Evolutionary conservation across 2,113 vertebrate genomes (phyloP).

Genomic region (Boleophthalmus pectinirostris): DNA sequence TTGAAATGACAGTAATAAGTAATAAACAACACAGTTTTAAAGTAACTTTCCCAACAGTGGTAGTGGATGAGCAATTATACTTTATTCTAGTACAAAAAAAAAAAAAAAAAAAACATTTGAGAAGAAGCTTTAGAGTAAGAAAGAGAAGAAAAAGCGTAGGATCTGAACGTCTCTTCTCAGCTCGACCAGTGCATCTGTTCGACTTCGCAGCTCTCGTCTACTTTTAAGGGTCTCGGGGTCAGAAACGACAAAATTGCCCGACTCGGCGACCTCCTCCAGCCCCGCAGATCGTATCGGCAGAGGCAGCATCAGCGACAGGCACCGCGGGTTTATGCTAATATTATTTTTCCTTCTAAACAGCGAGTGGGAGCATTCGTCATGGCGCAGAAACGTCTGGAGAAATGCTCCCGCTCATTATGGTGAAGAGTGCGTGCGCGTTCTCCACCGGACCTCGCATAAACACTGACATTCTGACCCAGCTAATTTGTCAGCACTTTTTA

Average conservation of each 20-base stretch:
- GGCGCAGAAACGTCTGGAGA: conserved; percentile 34
- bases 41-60: too few species aligned
- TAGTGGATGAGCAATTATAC: too few species aligned
- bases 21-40: too few species aligned
- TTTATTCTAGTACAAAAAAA: too few species aligned
- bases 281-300: background rate
- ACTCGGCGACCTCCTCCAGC: background rate
- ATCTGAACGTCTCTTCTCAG: too few species aligned
- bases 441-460: conserved; percentile 54
- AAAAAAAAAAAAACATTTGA: too few species aligned
- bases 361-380: conserved; percentile 38
- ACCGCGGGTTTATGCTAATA: conserved; percentile 25
- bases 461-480: conserved; percentile 46
- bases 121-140: too few species aligned
- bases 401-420: conserved; percentile 29
- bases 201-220: background rate
- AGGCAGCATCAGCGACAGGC: background rate
- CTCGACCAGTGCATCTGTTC: too few species aligned
- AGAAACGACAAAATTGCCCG: background rate
- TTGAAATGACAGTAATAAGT: too few species aligned
- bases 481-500: conserved; percentile 70
- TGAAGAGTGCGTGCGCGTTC: conserved; percentile 32
- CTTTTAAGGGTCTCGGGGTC: background rate
- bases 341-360: conserved; percentile 37
- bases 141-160: too few species aligned